A percentile compares a stretch with the other conserved stretches of the same genome.
Conservation (phyloP, 53 echinoderm and acorn worm species). For the Apostichopus leukothele region DNA sequence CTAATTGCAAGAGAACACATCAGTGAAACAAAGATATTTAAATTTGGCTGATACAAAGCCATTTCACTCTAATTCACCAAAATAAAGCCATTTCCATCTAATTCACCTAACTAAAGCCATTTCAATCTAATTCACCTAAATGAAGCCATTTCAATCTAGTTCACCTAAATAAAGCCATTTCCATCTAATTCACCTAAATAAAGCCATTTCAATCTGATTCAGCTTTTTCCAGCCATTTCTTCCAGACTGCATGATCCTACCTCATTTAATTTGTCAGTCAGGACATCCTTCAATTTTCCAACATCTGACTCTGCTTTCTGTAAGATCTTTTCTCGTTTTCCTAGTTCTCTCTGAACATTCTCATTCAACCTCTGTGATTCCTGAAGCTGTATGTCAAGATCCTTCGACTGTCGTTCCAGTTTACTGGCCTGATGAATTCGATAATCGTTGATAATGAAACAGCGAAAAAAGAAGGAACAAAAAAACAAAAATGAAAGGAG, state of each 20-base stretch:
- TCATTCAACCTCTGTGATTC: conserved; percentile 34
- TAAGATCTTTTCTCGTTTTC: conserved; percentile 44
- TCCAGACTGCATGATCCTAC: neutral
- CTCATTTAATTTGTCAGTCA: conserved; percentile 18
- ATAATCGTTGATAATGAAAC: neutral
- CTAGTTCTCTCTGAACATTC: conserved; percentile 38
- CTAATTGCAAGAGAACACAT: no score
- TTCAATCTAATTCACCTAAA: no score
- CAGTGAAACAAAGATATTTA: no score
- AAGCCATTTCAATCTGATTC: neutral
- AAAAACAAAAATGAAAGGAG: neutral
- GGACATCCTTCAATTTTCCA: conserved; percentile 41
- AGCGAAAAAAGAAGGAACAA: neutral
- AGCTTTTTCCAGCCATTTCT: neutral
- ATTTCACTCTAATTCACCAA: no score
- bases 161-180: no score
- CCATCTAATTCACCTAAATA: no score
- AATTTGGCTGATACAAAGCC: no score
- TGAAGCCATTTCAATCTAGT: no score
- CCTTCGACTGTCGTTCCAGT: conserved; percentile 3
- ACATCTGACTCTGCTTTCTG: conserved; percentile 55
- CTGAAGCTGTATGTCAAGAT: conserved; percentile 18
- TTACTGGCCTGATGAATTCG: neutral
- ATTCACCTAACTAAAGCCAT: no score
- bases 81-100: no score